phyloP scores from a whole-genome alignment of 2,888 invertebrate species.

The Leucophenga maculata region DNA sequence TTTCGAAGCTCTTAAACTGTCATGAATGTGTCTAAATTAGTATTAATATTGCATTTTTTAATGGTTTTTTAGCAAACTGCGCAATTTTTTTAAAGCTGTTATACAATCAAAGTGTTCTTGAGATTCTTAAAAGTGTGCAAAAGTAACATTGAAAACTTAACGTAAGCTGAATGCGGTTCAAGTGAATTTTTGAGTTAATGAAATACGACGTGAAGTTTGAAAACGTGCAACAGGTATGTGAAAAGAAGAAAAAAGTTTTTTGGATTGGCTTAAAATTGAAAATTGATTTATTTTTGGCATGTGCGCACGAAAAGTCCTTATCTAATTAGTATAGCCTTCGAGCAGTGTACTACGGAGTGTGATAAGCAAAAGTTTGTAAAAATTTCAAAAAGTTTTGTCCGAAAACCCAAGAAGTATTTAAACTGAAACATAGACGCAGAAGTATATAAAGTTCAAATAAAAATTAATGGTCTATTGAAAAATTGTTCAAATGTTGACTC shows the following conservation, averaged over 20 bases:
- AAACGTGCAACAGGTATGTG: conserved; percentile 36
- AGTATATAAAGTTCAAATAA: too few species aligned
- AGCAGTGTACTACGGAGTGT: too few species aligned
- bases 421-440: too few species aligned
- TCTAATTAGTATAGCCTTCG: too few species aligned
- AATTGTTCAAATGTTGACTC: too few species aligned
- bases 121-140: neutral
- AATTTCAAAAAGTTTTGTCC: too few species aligned
- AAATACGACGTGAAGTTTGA: conserved; percentile 4
- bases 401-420: too few species aligned
- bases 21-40: neutral
- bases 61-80: conserved; percentile 49
- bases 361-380: too few species aligned
- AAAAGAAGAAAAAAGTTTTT: neutral
- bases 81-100: conserved; percentile 50
- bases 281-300: too few species aligned
- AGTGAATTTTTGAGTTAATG: neutral
- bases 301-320: too few species aligned
- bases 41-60: neutral
- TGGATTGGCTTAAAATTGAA: neutral
- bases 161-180: conserved; percentile 1
- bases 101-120: conserved; percentile 42
- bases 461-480: too few species aligned
- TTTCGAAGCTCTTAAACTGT: neutral
- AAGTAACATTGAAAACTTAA: neutral